Evolutionary conservation across 1,140 invertebrate species (phyloP), one percentile per base, ranked within the genome.

Genomic region (Eciton burchellii): DNA sequence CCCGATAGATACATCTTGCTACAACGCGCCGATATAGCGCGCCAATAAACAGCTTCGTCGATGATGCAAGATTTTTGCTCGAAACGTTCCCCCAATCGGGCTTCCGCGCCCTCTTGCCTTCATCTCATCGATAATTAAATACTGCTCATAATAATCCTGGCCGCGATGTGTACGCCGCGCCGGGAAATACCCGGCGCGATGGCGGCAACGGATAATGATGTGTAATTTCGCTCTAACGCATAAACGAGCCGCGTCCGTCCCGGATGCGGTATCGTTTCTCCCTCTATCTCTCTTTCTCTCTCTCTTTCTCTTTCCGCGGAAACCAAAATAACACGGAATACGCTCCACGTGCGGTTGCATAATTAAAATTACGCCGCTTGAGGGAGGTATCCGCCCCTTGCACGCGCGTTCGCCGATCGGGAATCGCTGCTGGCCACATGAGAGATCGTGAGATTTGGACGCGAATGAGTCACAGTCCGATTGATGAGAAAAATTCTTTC

Each of bases 21-120:
- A 59, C 43, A 66, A 66, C 29, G 81, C 19, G 81, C 19, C 29
- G 71, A 45, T 47, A 45, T 47, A 76, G 57, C 24, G 29, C 41
- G 19, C 57, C 57, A 60, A 62, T 54, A 63, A n/a, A 45, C 68
- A 45, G 9, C 16, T 41, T 24, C 63, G 57, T 35, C 62, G 72
- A 83, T 79, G 59, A 84, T 24, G 54, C 63, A 52, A 79, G 41
- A 82, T 70, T 83, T 85, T 70, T 57, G 71, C 66, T 72, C 57
- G n/a, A 8, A 35, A 14, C 41, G 14, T 6, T 41, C 26, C 12
- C 19, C 49, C 41, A 29, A 1, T 8, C 72, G 29, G 6, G 47
- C 35, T n/a, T 35, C 47, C 52, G 14, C 54, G 59, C 43, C 62
- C 57, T 71, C 19, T n/a, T n/a, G n/a, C n/a, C 56, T 85, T 26